Conservation (phyloP, 2,113 vertebrate species). For the Gobiocypris rarus region DNA sequence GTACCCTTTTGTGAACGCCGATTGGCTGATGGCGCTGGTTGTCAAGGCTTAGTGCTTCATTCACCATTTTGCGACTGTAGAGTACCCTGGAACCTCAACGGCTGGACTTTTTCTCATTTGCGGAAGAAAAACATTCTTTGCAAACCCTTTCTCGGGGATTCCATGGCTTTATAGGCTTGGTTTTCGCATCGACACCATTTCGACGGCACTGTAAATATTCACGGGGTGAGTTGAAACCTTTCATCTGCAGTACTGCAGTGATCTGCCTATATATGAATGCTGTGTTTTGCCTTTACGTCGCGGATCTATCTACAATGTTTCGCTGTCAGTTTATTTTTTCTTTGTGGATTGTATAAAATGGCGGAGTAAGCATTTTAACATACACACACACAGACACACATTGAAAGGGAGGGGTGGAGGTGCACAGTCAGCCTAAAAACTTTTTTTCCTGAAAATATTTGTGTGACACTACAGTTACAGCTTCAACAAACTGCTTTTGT, state of each 20-base stretch:
- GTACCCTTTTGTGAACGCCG: conserved; percentile 68
- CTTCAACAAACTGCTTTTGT: conserved; percentile 13
- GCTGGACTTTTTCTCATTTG: conserved; percentile 76
- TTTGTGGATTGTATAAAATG: conserved; percentile 27
- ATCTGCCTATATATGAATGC: conserved; percentile 62
- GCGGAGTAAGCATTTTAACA: conserved; percentile 46
- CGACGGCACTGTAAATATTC: conserved; percentile 49
- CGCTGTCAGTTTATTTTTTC: conserved; percentile 6
- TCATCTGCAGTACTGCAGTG: conserved; percentile 74
- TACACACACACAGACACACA: conserved; percentile 18
- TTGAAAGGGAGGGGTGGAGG: conserved; percentile 70
- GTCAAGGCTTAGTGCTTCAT: conserved; percentile 90
- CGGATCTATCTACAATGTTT: conserved; percentile 46
- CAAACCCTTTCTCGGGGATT: conserved; percentile 64
- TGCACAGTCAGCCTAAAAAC: conserved; percentile 72
- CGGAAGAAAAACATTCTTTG: conserved; percentile 71
- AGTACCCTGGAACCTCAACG: conserved; percentile 80
- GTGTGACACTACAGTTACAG: conserved; percentile 17
- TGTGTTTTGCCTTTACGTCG: conserved; percentile 55
- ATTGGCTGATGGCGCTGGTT: conserved; percentile 85
- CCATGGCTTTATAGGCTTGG: conserved; percentile 62
- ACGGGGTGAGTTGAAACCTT: conserved; percentile 75
- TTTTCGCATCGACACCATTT: conserved; percentile 57
- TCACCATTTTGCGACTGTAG: conserved; percentile 99
- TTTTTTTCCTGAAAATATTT: conserved; percentile 64